phyloP scores from a whole-genome alignment of 2,888 invertebrate species.

The Epinotia ramella region DNA sequence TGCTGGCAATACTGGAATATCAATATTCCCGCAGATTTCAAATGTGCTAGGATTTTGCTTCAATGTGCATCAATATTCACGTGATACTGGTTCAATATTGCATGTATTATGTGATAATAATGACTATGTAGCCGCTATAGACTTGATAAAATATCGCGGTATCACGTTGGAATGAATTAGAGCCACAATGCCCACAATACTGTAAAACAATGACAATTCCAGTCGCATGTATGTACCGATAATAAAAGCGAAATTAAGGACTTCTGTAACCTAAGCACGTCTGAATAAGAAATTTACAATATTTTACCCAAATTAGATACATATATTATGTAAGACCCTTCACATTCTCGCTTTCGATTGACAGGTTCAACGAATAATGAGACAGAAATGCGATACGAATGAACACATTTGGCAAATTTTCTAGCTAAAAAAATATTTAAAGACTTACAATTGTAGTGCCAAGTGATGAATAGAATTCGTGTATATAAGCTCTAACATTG shows the following conservation, averaged over 20 bases:
- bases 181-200: conserved; percentile 10
- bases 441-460: neutral
- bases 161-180: conserved; percentile 1
- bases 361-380: conserved; percentile 26
- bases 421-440: neutral
- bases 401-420: conserved; percentile 16
- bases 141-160: neutral
- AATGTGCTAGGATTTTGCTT: no score
- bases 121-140: neutral
- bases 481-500: no score
- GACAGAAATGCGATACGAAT: conserved; percentile 23
- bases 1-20: no score
- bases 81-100: no score
- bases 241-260: conserved; percentile 6
- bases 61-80: no score
- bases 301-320: conserved; percentile 33
- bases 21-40: no score
- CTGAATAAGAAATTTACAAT: conserved; percentile 32
- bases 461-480: neutral
- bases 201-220: conserved; percentile 12
- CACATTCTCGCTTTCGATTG: conserved; percentile 23
- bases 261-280: conserved; percentile 31
- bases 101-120: no score
- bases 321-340: conserved; percentile 30
- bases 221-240: conserved; percentile 16